These are phyloP conservation scores for Hippocampus kuda DNA, from an alignment of 2,797 vertebrate genomes.

Conservation along the genomic window DNA sequence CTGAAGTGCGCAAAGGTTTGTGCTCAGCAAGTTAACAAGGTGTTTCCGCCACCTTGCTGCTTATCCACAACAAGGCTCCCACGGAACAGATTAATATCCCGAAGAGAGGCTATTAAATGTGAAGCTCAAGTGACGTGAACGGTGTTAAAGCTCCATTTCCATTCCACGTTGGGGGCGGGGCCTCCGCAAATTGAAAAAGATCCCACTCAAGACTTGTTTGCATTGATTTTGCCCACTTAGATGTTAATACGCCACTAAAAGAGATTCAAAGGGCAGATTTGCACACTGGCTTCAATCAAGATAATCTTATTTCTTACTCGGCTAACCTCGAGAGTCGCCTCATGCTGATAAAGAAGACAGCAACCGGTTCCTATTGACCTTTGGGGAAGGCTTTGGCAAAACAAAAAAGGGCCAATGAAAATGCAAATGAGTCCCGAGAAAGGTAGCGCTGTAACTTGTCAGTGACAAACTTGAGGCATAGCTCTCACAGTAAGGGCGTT, in stretches of 20 bases:
- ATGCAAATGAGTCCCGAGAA: slow-evolving; percentile 59
- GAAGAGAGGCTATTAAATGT: slow-evolving; percentile 62
- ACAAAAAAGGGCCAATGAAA: slow-evolving; percentile 66
- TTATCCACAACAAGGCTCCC: slow-evolving; percentile 50
- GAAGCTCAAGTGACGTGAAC: slow-evolving; percentile 58
- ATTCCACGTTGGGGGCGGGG: slow-evolving; percentile 45
- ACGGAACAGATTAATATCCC: slow-evolving; percentile 59
- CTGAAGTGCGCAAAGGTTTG: slow-evolving; percentile 40
- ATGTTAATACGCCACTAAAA: slow-evolving; percentile 58
- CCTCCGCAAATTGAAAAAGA: slow-evolving; percentile 52
- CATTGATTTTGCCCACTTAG: slow-evolving; percentile 47
- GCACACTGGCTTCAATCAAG: slow-evolving; percentile 54
- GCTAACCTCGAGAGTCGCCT: slow-evolving; percentile 62
- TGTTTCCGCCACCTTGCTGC: slow-evolving; percentile 44
- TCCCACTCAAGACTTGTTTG: slow-evolving; percentile 50
- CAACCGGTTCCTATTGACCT: slow-evolving; percentile 63
- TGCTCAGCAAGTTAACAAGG: slow-evolving; percentile 56
- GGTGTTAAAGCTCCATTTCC: slow-evolving; percentile 56
- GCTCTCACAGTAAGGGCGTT: slow-evolving; percentile 14
- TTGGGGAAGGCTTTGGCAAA: slow-evolving; percentile 55
- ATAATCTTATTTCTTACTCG: slow-evolving; percentile 69
- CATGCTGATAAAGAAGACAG: slow-evolving; percentile 63
- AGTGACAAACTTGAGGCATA: slow-evolving; percentile 52
- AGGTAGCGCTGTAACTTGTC: slow-evolving; percentile 31
- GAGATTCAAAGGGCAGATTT: slow-evolving; percentile 60